Evolutionary conservation across 2,113 vertebrate genomes (phyloP).

Genomic region (Archilochus colubris): DNA sequence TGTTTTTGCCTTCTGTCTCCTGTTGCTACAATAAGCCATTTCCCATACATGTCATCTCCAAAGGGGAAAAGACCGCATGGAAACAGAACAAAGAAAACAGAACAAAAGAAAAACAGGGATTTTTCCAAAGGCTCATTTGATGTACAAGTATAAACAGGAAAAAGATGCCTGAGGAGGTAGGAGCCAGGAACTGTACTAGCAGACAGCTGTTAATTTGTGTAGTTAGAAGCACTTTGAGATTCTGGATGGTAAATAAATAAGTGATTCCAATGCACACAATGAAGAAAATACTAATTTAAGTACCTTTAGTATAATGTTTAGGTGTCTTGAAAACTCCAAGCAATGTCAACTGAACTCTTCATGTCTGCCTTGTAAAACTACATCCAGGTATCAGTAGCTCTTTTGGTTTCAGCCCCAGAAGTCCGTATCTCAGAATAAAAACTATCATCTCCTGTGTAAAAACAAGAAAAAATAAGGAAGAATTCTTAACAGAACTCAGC

Average conservation of each 20-base stretch:
- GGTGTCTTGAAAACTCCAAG: neutral
- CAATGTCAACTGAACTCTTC: neutral
- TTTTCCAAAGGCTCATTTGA: conserved; percentile 69
- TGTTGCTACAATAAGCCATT: conserved; percentile 51
- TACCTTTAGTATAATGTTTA: neutral
- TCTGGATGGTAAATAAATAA: neutral
- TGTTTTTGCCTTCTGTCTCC: conserved; percentile 38
- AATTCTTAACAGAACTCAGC: neutral
- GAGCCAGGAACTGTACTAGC: conserved; percentile 27
- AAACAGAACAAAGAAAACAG: conserved; percentile 72
- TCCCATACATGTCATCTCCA: conserved; percentile 65
- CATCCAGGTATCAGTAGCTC: neutral
- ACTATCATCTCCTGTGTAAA: neutral
- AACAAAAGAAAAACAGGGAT: conserved; percentile 66
- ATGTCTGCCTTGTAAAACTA: neutral
- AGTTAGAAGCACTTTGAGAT: neutral
- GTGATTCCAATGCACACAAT: neutral
- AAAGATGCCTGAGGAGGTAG: conserved; percentile 44
- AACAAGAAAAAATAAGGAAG: neutral
- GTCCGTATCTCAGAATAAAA: neutral
- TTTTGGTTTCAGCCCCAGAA: neutral
- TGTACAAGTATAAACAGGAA: conserved; percentile 74
- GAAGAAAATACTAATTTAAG: neutral
- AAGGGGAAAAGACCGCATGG: conserved; percentile 63
- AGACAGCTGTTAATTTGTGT: conserved; percentile 47